Evolutionary conservation across 2,797 vertebrate genomes (phyloP).

Genomic region (Rhinoraja longicauda): DNA sequence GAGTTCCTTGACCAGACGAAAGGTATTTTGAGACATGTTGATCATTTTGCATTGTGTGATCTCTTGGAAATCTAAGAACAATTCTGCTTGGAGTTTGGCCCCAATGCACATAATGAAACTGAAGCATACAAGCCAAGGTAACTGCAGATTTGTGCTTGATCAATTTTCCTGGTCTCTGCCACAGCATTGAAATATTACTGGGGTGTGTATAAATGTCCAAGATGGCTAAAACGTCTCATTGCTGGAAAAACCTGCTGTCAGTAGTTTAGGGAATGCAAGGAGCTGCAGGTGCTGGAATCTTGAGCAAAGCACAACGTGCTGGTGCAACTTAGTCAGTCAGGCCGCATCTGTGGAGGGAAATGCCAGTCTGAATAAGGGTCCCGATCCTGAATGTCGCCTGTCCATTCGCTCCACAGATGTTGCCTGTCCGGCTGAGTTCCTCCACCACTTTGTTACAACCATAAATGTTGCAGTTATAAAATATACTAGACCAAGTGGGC

Average conservation of each 20-base stretch:
- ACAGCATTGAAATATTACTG: not conserved
- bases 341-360: too few species aligned
- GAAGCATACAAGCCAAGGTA: not conserved
- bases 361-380: too few species aligned
- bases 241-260: not conserved
- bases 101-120: not conserved
- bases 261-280: too few species aligned
- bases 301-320: too few species aligned
- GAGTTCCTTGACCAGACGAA: constrained; percentile 98
- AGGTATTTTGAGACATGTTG: constrained; percentile 61
- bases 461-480: too few species aligned
- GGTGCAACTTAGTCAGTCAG: too few species aligned
- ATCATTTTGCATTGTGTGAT: not conserved
- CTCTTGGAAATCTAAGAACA: not conserved
- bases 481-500: too few species aligned
- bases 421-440: too few species aligned
- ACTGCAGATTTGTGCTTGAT: not conserved
- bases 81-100: not conserved
- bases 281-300: too few species aligned
- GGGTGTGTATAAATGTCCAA: not conserved
- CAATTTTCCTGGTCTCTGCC: not conserved
- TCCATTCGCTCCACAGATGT: too few species aligned
- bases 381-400: too few species aligned
- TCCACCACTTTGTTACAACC: too few species aligned
- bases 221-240: not conserved